Percentiles rank a stretch among this genome's conserved stretches.
Conservation (phyloP, 2,797 vertebrate species). For the Pangasius sanitwongsei region DNA sequence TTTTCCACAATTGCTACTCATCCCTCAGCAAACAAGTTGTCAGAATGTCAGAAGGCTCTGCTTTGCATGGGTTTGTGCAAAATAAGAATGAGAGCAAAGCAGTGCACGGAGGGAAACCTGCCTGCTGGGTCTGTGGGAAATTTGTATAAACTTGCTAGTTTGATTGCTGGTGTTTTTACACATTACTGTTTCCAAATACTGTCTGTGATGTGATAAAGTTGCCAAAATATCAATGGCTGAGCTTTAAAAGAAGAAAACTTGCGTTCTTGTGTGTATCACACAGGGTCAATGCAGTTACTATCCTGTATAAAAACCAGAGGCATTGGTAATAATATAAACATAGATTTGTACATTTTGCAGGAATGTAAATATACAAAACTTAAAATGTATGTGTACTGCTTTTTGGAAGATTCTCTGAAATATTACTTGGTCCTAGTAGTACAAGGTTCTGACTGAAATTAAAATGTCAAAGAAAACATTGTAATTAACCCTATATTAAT, state of each 20-base stretch:
- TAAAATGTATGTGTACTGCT: background rate
- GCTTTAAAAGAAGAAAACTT: background rate
- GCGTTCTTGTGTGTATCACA: background rate
- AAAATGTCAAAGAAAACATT: background rate
- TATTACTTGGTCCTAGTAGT: background rate
- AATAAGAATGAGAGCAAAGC: background rate
- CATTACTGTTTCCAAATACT: background rate
- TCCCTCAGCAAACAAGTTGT: constrained; percentile 24
- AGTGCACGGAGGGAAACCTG: background rate
- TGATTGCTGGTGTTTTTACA: background rate
- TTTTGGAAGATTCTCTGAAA: background rate
- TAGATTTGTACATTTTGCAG: background rate
- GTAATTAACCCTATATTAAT: background rate
- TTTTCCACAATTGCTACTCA: constrained; percentile 59
- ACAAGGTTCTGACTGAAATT: background rate
- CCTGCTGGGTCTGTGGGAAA: background rate
- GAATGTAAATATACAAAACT: background rate
- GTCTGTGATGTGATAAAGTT: background rate
- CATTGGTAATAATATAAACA: background rate
- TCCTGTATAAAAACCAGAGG: background rate
- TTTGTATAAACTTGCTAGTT: background rate
- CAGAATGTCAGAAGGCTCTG: background rate
- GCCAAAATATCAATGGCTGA: background rate
- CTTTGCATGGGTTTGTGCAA: background rate
- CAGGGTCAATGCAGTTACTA: background rate